Evolutionary conservation across 2,888 invertebrate species (phyloP).

Genomic region (Dynastes maya): DNA sequence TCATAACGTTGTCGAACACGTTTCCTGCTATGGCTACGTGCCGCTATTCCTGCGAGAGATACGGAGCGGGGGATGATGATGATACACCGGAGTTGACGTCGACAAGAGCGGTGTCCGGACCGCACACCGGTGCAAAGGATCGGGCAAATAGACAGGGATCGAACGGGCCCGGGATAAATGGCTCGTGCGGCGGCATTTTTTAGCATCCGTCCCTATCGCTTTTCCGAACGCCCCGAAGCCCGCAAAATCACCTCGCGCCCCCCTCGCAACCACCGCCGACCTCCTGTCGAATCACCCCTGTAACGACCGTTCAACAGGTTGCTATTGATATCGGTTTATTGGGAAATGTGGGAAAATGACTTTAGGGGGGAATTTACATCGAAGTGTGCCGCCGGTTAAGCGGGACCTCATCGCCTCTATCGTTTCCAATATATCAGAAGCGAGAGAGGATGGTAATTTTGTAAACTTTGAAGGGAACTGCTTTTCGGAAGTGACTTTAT

Average conservation of each 20-base stretch:
- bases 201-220: constrained; percentile 17
- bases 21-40: constrained; percentile 4
- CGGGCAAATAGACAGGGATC: constrained; percentile 15
- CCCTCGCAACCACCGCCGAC: constrained; percentile 53
- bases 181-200: constrained; percentile 15
- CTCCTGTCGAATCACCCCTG: constrained; percentile 43
- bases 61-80: not conserved
- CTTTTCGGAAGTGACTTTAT: no score
- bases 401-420: constrained; percentile 20
- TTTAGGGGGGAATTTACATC: constrained; percentile 40
- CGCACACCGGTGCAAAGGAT: not conserved
- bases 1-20: constrained; percentile 42
- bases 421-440: constrained; percentile 4
- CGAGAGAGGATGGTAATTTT: not conserved
- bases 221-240: constrained; percentile 29
- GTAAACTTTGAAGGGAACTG: no score
- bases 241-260: not conserved
- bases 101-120: not conserved
- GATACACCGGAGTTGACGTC: not conserved
- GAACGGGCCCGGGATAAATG: constrained; percentile 20
- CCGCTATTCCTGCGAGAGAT: constrained; percentile 10
- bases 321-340: constrained; percentile 72
- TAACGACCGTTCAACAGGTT: constrained; percentile 68
- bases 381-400: constrained; percentile 9
- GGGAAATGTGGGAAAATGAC: constrained; percentile 70